Percentiles rank a stretch among this genome's conserved stretches.
Evolutionary conservation across 2,888 invertebrate species (phyloP).

Genomic region (Temnothorax ravouxi): DNA sequence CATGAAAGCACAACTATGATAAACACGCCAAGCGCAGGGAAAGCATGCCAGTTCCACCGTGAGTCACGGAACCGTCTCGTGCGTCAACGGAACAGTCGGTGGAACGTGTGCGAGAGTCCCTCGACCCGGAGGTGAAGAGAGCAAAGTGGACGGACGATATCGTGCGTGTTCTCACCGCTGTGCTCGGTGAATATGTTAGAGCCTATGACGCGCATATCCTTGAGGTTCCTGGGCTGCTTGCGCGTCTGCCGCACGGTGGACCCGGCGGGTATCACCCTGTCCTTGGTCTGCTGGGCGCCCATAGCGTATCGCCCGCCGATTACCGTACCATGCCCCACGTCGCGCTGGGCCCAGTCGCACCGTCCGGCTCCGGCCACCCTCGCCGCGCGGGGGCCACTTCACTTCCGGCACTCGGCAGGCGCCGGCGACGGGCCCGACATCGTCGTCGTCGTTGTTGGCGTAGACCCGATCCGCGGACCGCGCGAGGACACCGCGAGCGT

Average conservation of each 20-base stretch:
- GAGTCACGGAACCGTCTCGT: background rate
- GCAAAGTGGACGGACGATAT: constrained; percentile 2
- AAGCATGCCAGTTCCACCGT: too few species aligned
- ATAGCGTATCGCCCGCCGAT: constrained; percentile 86
- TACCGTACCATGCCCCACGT: constrained; percentile 83
- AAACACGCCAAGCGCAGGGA: too few species aligned
- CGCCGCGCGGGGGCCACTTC: constrained; percentile 1
- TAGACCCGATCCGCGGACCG: constrained; percentile 8
- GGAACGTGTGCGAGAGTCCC: too few species aligned
- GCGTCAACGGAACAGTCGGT: background rate
- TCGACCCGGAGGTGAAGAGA: background rate
- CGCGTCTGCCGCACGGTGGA: constrained; percentile 91
- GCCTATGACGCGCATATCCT: constrained; percentile 94
- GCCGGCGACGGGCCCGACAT: constrained; percentile 46
- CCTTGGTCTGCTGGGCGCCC: constrained; percentile 98
- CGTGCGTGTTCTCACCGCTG: constrained; percentile 90
- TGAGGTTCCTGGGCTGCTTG: constrained; percentile 91
- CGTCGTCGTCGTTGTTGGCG: constrained; percentile 29
- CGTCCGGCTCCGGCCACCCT: background rate
- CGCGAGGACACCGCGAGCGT: constrained; percentile 63
- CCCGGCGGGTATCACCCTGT: constrained; percentile 92
- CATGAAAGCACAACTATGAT: too few species aligned
- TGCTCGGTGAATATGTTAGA: constrained; percentile 98
- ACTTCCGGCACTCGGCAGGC: constrained; percentile 46
- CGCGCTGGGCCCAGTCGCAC: background rate